These are phyloP conservation scores for Boleophthalmus pectinirostris DNA, from an alignment of 2,113 vertebrate species.

Conservation along the genomic window DNA sequence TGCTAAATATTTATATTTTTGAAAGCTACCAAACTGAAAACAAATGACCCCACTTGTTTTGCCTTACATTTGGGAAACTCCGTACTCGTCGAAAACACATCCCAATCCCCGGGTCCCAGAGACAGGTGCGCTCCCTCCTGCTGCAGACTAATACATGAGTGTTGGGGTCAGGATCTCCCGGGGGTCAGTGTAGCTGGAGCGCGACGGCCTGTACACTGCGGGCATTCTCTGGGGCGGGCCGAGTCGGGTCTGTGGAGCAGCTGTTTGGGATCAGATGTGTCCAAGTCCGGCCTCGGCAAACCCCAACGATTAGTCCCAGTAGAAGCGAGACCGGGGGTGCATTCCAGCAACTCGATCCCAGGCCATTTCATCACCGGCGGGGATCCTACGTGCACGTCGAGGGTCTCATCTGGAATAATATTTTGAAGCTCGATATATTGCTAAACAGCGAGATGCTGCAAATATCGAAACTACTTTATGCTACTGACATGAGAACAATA, in stretches of 20 bases:
- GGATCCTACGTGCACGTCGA: constrained; percentile 34
- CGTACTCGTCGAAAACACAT: constrained; percentile 48
- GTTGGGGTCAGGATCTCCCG: constrained; percentile 44
- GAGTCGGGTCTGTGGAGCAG: constrained; percentile 64
- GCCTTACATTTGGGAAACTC: neutral
- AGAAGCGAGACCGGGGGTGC: constrained; percentile 60
- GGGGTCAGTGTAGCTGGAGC: constrained; percentile 54
- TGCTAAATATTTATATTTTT: no score
- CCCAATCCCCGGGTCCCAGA: constrained; percentile 18
- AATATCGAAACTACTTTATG: no score
- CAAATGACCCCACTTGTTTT: neutral
- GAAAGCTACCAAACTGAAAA: neutral
- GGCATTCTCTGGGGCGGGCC: constrained; percentile 49
- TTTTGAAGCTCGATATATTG: neutral
- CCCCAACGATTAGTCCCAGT: constrained; percentile 67
- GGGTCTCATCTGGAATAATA: constrained; percentile 59
- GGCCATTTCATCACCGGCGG: constrained; percentile 64
- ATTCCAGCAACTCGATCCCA: constrained; percentile 74
- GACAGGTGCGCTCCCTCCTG: constrained; percentile 56
- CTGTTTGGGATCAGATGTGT: constrained; percentile 70
- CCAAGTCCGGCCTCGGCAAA: constrained; percentile 60
- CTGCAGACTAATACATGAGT: constrained; percentile 48
- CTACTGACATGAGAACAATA: no score
- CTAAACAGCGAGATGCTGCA: no score
- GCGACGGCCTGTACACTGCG: constrained; percentile 11